Percentiles rank a stretch among this genome's conserved stretches.
Evolutionary conservation across 2,888 invertebrate genomes (phyloP).

Genomic region (Chelonus formosanus): DNA sequence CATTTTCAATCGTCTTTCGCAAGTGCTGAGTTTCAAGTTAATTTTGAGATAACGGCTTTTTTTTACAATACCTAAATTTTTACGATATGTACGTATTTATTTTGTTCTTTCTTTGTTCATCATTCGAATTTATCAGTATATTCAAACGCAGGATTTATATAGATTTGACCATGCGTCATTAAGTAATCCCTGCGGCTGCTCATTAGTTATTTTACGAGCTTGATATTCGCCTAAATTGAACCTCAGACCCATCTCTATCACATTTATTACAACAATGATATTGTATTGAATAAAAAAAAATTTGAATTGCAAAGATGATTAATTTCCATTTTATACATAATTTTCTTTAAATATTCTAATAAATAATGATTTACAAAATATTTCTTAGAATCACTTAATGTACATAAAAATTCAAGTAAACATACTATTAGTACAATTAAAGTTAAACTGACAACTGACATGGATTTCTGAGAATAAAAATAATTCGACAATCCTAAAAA

Average conservation of each 20-base stretch:
- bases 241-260: constrained; percentile 5
- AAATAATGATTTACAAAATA: no score
- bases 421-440: constrained; percentile 4
- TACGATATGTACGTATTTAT: constrained; percentile 3
- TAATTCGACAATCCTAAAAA: constrained; percentile 28
- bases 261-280: background rate
- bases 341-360: no score
- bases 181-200: constrained; percentile 58
- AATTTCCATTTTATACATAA: no score
- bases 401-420: no score
- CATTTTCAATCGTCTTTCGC: constrained; percentile 6
- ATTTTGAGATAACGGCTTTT: constrained; percentile 15
- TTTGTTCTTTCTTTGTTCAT: constrained; percentile 10
- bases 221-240: no score
- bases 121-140: constrained; percentile 6
- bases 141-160: constrained; percentile 13
- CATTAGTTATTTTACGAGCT: constrained; percentile 57
- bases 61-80: constrained; percentile 7
- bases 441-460: constrained; percentile 18
- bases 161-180: constrained; percentile 49
- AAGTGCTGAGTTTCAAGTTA: constrained; percentile 17
- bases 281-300: background rate
- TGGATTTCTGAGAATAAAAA: constrained; percentile 17
- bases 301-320: no score
- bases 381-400: no score